phyloP scores from a whole-genome alignment of 2,888 invertebrate genomes.

The Leptopilina drosophilae region DNA sequence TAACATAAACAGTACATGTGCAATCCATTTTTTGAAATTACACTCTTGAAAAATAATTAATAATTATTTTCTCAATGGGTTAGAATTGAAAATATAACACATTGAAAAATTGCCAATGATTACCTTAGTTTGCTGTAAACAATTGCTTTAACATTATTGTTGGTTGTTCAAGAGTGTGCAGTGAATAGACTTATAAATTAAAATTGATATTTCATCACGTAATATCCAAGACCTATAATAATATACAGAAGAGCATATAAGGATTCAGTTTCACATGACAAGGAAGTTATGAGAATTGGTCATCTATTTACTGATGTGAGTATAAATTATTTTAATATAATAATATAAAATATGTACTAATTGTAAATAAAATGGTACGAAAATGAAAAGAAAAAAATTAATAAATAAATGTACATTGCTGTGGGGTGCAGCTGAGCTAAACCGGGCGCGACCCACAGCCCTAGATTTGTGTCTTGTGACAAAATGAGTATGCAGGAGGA shows the following conservation, averaged over 20 bases:
- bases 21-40: neutral
- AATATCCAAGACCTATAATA: neutral
- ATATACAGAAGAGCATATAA: neutral
- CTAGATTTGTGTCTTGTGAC: slow-evolving; percentile 74
- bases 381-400: too few relatives aligned
- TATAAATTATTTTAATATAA: too few relatives aligned
- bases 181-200: neutral
- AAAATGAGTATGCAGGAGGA: slow-evolving; percentile 56
- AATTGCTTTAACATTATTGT: neutral
- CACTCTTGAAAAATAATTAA: neutral
- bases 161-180: neutral
- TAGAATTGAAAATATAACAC: neutral
- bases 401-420: neutral
- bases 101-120: neutral
- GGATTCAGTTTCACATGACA: neutral
- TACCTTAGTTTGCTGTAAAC: neutral
- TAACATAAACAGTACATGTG: slow-evolving; percentile 11
- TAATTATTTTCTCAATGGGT: slow-evolving; percentile 1
- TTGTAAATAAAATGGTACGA: too few relatives aligned
- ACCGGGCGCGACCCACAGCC: slow-evolving; percentile 76
- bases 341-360: too few relatives aligned
- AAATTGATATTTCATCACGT: neutral
- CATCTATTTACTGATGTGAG: too few relatives aligned
- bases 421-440: slow-evolving; percentile 74
- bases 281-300: too few relatives aligned